Base-by-base conservation (phyloP, 2,888 invertebrate species). In the Coleophora deauratella region DNA sequence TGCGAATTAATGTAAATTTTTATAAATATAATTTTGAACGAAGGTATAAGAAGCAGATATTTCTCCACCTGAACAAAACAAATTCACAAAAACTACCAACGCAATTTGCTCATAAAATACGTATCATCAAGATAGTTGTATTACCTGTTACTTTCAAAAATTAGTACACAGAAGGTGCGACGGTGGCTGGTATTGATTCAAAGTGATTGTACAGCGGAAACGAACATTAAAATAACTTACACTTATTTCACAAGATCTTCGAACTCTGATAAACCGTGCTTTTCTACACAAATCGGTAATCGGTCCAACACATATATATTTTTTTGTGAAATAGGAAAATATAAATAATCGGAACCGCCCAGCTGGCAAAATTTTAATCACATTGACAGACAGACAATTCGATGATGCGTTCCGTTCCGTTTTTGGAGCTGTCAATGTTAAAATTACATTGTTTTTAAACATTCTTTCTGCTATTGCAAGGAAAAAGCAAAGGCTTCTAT, bases 341-440 rank as follows among this genome's bases (percentile, higher is more conserved):
- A 11, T 27, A 62, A 66, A 66, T 61, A 63, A 67, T 57, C 50
- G 76, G 72, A 73, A 71, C 76, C 80, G 79, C 79, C 80, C 79
- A 79, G 78, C 80, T 80, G 78, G 79, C 80, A 79, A 73, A 57
- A 57, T 57, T 54, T 54, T 11, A 30, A 30, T 38, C 36, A 37
- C 42, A 21, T 30, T 13, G 34, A 37, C 14, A 42, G 13, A 43
- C 30, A n/a, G n/a, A 37, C 21, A 21, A 21, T 21, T 21, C 21
- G 21, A 21, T 6, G 21, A 21, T 6, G 21, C 21, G 21, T 21
- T 21, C 21, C 21, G 21, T 21, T 21, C n/a, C n/a, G n/a, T n/a
- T 21, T 21, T 21, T 21, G 3, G 3, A 21, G 3, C 21, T 21
- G 21, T 21, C 21, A 21, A 21, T 21, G 21, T 6, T n/a, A n/a